phyloP scores from a whole-genome alignment of 2,797 vertebrate species.

The Dicrostonyx torquatus region DNA sequence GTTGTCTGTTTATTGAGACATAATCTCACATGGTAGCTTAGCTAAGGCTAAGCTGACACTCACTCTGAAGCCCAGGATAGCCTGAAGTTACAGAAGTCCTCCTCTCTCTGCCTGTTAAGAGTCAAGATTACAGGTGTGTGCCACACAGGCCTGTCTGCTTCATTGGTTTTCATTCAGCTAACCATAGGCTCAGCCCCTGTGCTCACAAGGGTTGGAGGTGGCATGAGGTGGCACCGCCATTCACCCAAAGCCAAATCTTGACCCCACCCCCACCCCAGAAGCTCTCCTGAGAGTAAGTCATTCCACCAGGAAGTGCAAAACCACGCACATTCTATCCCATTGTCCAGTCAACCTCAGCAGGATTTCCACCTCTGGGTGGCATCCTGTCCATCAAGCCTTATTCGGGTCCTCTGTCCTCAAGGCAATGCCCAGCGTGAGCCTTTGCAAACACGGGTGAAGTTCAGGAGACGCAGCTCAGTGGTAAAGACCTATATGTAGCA shows the following conservation, averaged over 20 bases:
- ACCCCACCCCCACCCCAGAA: neutral
- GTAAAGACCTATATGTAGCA: neutral
- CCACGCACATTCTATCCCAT: accelerated
- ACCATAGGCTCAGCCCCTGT: neutral
- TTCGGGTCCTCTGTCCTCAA: neutral
- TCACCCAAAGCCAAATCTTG: neutral
- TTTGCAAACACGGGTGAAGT: neutral
- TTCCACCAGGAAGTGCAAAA: neutral
- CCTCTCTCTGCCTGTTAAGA: neutral
- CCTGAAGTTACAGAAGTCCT: neutral
- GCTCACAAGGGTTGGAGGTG: no score
- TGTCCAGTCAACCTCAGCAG: no score
- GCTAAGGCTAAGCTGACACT: neutral
- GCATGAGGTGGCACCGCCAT: neutral
- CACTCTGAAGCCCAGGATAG: neutral
- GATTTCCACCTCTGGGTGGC: neutral
- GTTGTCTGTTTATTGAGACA: neutral
- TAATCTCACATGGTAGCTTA: neutral
- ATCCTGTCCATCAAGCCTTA: neutral
- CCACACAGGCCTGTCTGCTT: no score
- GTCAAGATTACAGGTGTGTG: neutral
- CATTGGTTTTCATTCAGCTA: neutral
- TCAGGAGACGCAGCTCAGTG: neutral
- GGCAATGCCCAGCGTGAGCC: neutral
- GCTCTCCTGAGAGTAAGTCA: neutral